Base-by-base conservation (phyloP, 2,113 vertebrate genomes). In the Australoheros scitulus region DNA sequence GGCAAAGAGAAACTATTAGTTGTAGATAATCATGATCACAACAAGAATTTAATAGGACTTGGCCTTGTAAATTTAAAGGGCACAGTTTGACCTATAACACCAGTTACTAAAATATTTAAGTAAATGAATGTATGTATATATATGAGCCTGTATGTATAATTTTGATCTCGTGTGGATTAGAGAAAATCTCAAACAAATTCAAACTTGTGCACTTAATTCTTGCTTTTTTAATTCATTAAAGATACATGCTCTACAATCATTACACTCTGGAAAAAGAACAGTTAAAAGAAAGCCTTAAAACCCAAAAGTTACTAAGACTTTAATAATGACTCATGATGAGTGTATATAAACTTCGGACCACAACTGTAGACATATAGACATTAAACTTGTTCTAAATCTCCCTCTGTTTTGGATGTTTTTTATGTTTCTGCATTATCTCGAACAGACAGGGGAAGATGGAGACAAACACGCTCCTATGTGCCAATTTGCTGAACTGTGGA, bases 401-500 rank as follows among this genome's bases (percentile, higher is more conserved):
- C 4, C 24, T 29, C 1, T 29, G 41, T 29, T 50, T 50, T 50
- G 15, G 2, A 70, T 20, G 8, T 29, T 50, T 60, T 52, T 50
- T 11, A 43, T 43, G 22, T 22, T 68, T 57, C 5, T 57, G 20
- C 6, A 36, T 59, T 47, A 59, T 43, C 26, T 59, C 38, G 22
- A 59, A 81, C 20, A 87, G 47, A 85, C 74, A 90, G 77, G 87
- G 36, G 61, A 43, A 77, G 76, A 87, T 41, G 14, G 77, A 87
- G 85, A 87, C 87, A 89, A 86, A 87, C 56, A 38, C 77, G 82
- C 77, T 87, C 75, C 85, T 81, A 68, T 85, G 80, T 61, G 70
- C 47, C 63, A 74, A 17, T 63, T 80, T 26, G 4, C 13, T 72
- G 68, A 76, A 57, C 75, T 61, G 41, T 79, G 18, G 22, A 65